A percentile compares a stretch with the other conserved stretches of the same genome.
phyloP scores from a whole-genome alignment of 2,888 invertebrate genomes.

The Pandemis cinnamomeana region DNA sequence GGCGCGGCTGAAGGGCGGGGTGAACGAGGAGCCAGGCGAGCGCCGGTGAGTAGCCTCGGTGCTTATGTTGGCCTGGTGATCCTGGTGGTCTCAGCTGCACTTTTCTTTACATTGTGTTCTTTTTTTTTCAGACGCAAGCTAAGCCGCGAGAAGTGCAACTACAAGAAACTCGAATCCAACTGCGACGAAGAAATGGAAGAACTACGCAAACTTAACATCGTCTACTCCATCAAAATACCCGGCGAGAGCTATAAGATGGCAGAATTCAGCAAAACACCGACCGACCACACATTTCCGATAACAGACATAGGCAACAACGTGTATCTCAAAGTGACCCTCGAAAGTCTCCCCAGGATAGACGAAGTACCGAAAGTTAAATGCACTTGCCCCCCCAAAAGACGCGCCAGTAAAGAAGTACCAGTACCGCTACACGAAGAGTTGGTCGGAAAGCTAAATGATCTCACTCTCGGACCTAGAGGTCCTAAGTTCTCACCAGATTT shows the following conservation, averaged over 20 bases:
- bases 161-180: slow-evolving; percentile 78
- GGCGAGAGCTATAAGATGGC: slow-evolving; percentile 85
- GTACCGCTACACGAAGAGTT: slow-evolving; percentile 67
- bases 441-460: slow-evolving; percentile 74
- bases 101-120: no score
- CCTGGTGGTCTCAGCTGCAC: no score
- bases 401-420: slow-evolving; percentile 68
- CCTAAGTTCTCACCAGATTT: slow-evolving; percentile 54
- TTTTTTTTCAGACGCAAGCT: slow-evolving; percentile 70
- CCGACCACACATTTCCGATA: slow-evolving; percentile 89
- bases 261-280: slow-evolving; percentile 83
- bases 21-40: slow-evolving; percentile 64
- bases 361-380: slow-evolving; percentile 87
- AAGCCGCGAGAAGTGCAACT: slow-evolving; percentile 80
- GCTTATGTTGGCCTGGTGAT: not conserved
- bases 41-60: slow-evolving; percentile 63
- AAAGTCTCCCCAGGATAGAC: slow-evolving; percentile 90
- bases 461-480: slow-evolving; percentile 70
- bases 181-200: slow-evolving; percentile 68
- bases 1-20: slow-evolving; percentile 68
- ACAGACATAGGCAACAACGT: slow-evolving; percentile 87
- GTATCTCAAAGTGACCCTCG: slow-evolving; percentile 85
- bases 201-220: slow-evolving; percentile 80
- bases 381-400: slow-evolving; percentile 67
- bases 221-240: slow-evolving; percentile 88